phyloP scores from a whole-genome alignment of 1,140 invertebrate species.

The Melitaea cinxia region DNA sequence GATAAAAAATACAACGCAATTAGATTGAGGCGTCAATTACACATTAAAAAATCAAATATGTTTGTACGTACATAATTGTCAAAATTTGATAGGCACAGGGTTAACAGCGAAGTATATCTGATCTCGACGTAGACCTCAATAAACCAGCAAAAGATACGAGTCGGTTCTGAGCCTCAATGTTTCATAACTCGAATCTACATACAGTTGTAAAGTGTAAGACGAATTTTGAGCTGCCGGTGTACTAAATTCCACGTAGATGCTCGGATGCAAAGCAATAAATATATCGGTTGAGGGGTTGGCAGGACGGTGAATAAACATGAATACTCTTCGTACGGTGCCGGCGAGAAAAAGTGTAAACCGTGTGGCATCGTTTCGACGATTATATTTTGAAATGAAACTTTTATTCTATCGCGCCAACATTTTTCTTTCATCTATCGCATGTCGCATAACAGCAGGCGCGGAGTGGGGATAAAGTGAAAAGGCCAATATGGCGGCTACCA shows the following conservation, averaged over 20 bases:
- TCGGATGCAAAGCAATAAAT: slow-evolving; percentile 69
- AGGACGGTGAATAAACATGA: slow-evolving; percentile 64
- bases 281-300: slow-evolving; percentile 57
- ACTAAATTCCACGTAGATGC: slow-evolving; percentile 57
- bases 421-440: too few relatives aligned
- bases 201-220: slow-evolving; percentile 66
- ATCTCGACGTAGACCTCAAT: slow-evolving; percentile 7
- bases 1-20: too few relatives aligned
- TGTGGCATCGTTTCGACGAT: too few relatives aligned
- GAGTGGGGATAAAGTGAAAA: too few relatives aligned
- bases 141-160: slow-evolving; percentile 12
- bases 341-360: slow-evolving; percentile 3
- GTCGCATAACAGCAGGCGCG: too few relatives aligned
- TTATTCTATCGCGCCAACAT: too few relatives aligned
- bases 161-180: slow-evolving; percentile 12
- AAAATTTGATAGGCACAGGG: slow-evolving; percentile 3
- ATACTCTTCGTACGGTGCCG: slow-evolving; percentile 39
- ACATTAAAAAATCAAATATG: neutral
- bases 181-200: slow-evolving; percentile 52
- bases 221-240: slow-evolving; percentile 56
- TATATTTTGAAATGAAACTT: too few relatives aligned
- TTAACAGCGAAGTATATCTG: slow-evolving; percentile 11
- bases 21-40: neutral
- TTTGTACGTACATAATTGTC: slow-evolving; percentile 4
- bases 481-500: too few relatives aligned